These are phyloP conservation scores for Wasmannia auropunctata DNA, from an alignment of 1,140 invertebrate genomes.

Conservation along the genomic window DNA sequence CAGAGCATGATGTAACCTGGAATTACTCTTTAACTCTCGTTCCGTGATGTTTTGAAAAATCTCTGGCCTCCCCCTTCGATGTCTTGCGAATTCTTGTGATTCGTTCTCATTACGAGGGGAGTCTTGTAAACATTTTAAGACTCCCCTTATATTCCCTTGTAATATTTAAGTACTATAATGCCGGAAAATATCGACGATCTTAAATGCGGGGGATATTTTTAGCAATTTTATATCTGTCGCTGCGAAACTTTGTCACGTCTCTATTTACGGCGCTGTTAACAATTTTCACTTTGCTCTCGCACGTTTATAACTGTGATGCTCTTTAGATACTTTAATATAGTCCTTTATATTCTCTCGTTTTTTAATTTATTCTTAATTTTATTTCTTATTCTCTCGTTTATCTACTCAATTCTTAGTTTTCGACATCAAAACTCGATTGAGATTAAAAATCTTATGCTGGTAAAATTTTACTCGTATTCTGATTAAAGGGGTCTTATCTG, in stretches of 20 bases:
- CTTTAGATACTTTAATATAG: background rate
- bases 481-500: background rate
- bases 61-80: background rate
- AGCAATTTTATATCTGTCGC: background rate
- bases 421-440: background rate
- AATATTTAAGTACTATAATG: background rate
- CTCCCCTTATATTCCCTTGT: background rate
- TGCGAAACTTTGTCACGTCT: background rate
- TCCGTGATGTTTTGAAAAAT: background rate
- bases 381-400: background rate
- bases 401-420: background rate
- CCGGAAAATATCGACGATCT: background rate
- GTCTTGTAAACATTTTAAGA: no score
- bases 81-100: background rate
- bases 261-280: background rate
- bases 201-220: background rate
- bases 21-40: background rate
- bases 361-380: background rate
- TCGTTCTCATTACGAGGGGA: background rate
- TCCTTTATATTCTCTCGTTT: background rate
- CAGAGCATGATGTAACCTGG: background rate
- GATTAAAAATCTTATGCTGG: background rate
- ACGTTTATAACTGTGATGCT: background rate
- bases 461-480: background rate
- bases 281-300: background rate